Percentiles rank a stretch among this genome's conserved stretches.
These are phyloP conservation scores for Sebastiscus tertius DNA, from an alignment of 2,797 vertebrate species.

Conservation along the genomic window DNA sequence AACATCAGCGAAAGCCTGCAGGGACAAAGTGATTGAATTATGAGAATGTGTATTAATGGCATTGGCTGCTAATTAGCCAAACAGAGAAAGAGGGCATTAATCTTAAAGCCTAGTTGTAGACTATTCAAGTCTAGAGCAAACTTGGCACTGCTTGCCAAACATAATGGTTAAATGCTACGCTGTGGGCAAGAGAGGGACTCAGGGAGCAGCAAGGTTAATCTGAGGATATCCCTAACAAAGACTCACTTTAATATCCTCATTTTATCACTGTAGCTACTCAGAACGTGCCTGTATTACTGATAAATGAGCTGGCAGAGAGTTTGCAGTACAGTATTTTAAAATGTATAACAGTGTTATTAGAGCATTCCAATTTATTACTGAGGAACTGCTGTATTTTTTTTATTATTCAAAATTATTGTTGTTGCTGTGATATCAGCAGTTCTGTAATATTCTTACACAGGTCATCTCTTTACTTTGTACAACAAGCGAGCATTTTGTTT, in stretches of 20 bases:
- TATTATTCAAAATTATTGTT: rapidly evolving
- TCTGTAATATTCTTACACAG: background rate
- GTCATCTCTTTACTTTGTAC: too few relatives aligned
- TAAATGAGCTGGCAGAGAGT: background rate
- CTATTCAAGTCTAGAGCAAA: constrained; percentile 36
- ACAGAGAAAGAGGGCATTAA: constrained; percentile 55
- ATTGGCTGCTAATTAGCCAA: constrained; percentile 69
- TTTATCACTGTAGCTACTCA: background rate
- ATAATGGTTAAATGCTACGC: constrained; percentile 12
- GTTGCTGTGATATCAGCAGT: background rate
- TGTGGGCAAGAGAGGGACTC: constrained; percentile 1
- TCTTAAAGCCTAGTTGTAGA: constrained; percentile 55
- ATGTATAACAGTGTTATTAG: background rate
- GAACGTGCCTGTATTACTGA: background rate
- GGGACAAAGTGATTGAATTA: constrained; percentile 73
- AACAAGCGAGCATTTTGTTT: too few relatives aligned
- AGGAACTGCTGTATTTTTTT: background rate
- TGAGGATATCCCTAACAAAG: constrained; percentile 8
- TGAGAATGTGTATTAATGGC: constrained; percentile 64
- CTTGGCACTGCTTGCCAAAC: constrained; percentile 19
- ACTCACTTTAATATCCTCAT: constrained; percentile 2
- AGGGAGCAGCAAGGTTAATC: constrained; percentile 41
- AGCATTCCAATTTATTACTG: background rate
- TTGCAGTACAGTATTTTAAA: background rate
- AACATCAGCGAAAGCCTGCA: constrained; percentile 58